phyloP scores from a whole-genome alignment of 2,113 vertebrate species.

The Salminus brasiliensis region DNA sequence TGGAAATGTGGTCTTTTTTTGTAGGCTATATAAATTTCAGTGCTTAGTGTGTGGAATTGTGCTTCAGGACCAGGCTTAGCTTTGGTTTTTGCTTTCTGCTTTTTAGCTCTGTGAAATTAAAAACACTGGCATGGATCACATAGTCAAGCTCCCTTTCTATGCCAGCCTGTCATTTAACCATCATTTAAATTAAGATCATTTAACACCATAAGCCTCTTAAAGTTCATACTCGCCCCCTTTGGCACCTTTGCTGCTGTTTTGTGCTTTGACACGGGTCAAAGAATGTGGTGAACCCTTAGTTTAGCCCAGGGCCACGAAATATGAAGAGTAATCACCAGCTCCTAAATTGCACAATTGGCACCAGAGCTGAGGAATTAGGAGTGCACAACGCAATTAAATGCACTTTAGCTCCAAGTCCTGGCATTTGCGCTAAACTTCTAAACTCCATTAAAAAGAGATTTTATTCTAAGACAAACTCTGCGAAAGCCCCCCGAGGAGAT shows the following conservation, averaged over 20 bases:
- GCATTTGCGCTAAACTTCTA: constrained; percentile 79
- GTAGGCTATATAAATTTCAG: neutral
- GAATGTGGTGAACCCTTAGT: constrained; percentile 63
- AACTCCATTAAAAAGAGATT: constrained; percentile 80
- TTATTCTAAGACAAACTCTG: constrained; percentile 70
- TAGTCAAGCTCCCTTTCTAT: neutral
- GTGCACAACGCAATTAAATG: constrained; percentile 78
- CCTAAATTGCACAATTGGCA: constrained; percentile 76
- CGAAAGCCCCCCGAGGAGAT: constrained; percentile 65
- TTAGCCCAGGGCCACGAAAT: constrained; percentile 66
- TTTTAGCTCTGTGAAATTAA: constrained; percentile 30
- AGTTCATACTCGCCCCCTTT: constrained; percentile 20
- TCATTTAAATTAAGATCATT: too few species aligned
- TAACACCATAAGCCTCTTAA: constrained; percentile 10
- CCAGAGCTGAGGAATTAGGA: constrained; percentile 68
- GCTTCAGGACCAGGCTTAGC: neutral
- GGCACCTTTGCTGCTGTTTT: constrained; percentile 40
- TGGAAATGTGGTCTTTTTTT: neutral
- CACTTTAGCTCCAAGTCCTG: constrained; percentile 75
- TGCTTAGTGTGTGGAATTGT: neutral
- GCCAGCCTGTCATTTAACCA: constrained; percentile 38
- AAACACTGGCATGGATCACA: constrained; percentile 19
- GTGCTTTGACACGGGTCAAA: constrained; percentile 63
- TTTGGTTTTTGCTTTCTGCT: neutral
- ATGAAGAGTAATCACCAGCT: constrained; percentile 73